Base-by-base conservation (phyloP, 2,888 invertebrate genomes). In the Thalpophila matura region DNA sequence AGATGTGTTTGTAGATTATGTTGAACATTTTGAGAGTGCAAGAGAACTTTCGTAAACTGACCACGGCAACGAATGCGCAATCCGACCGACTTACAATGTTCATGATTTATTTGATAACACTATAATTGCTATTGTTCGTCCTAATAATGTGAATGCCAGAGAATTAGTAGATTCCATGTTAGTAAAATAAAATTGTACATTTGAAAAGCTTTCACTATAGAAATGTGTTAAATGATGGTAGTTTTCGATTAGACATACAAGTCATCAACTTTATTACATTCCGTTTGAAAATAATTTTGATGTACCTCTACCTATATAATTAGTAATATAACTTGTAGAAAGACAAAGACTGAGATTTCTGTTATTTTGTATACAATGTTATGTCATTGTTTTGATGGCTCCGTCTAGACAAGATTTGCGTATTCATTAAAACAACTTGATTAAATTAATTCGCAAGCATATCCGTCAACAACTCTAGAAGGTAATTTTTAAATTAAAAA, bases 101-200 rank as follows among this genome's bases (percentile, higher is more conserved):
- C 82, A 84, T 81, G 80, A 75, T 74, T 85, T 66, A 81, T 84
- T 86, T 85, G 72, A 77, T 79, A 79, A 78, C 80, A 82, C 75
- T 81, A 76, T 79, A 77, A 79, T 80, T 75, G 59, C 74, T 66
- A 56, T 60, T 63, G 55, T 62, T 49, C 40, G 38, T 73, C 59
- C 72, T 71, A 67, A 56, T 74, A 74, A 63, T 59, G 38, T 40
- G 45, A 66, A 59, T 66, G 53, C 31, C 38, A 31, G 24, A 51
- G n/a, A 40, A 53, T 50, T 27, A 33, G 37, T 43, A n/a, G 29
- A 4, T 31, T 18, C 16, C 3, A 22, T n/a, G 46, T 49, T n/a
- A 6, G 9, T 27, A n/a, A n/a, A n/a, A n/a, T n/a, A n/a, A n/a
- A n/a, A n/a, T 74, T 31, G 29, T 20, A 31, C 10, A 54, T 37